Evolutionary conservation across 2,888 invertebrate species (phyloP), one percentile per base, ranked within the genome.

Genomic region (Pristionchus fissidentatus): DNA sequence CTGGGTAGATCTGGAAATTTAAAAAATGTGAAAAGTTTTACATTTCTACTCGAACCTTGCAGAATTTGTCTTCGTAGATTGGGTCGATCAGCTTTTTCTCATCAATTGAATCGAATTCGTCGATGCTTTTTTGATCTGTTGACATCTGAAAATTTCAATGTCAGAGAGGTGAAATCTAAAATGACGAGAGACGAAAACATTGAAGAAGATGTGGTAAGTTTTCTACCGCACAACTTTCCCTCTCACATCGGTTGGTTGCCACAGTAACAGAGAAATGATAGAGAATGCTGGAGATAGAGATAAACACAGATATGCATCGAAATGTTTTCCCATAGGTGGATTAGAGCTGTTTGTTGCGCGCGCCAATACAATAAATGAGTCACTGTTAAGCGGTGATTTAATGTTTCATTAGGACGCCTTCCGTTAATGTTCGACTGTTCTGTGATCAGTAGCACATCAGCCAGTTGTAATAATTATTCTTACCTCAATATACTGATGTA

Each of bases 81-180:
- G 70, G 70, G 5, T 70, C 70, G 70, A 70, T 41, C 19, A 70
- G 70, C 43, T 70, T 70, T 41, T 70, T 70, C 70, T 70, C 70
- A 32, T 70, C 70, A 26, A 70, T 70, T n/a, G 70, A 70, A 70
- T 70, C 70, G 70, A 70, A 70, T 26, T 70, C 41, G 1, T 70
- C 70, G 19, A 70, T 41, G n/a, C n/a, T n/a, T 26, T 70, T 70
- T n/a, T 70, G 70, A 70, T 70, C 38, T 22, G 70, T 41, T 26
- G 41, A n/a, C 70, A 70, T 70, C 70, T 70, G 22, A 66, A 66
- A 0, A 10, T n/a, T n/a, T n/a, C n/a, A n/a, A n/a, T n/a, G n/a
- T 26, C n/a, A 41, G 32, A 70, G n/a, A 26, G 41, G 26, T 41
- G 35, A 19, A 62, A 7, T 26, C 38, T 22, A 70, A 41, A 26